Evolutionary conservation across 2,113 vertebrate species (phyloP), one percentile per base, ranked within the genome.

Genomic region (Anguilla japonica): DNA sequence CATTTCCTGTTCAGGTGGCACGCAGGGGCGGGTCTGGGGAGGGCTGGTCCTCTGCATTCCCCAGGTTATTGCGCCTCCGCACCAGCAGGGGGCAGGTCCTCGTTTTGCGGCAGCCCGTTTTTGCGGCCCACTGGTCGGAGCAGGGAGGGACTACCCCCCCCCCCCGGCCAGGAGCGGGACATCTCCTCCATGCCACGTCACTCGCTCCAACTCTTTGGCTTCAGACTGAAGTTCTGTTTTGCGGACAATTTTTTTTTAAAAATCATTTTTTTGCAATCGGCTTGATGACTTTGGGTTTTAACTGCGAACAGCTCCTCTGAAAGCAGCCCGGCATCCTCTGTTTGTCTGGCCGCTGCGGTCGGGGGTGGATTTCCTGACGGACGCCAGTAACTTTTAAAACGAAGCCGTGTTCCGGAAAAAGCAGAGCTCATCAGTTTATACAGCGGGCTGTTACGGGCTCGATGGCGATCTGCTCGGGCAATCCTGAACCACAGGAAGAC

Each of bases 301-400:
- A 26, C n/a, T 34, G n/a, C 53, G 67, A 29, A 9, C 16, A 79
- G 26, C 26, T 5, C 29, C 43, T 85, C 84, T 2, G 20, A 43
- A 41, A 63, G 5, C 63, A 75, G 63, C 40, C 3, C 29, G 22
- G 75, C 5, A 50, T 78, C 57, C 29, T 75, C 43, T 40, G 60
- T 50, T 43, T 29, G 0, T 6, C 71, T 79, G 43, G 46, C 67
- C 53, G 29, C 4, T 71, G 8, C 26, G 43, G 67, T 34, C 79
- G n/a, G 67, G 16, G 53, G 67, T 50, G 29, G 41, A 78, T 60
- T 85, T 85, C 84, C 84, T 79, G 84, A 85, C 34, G n/a, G n/a
- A 75, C n/a, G 71, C 71, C 13, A 34, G 5, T 46, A n/a, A 39
- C 3, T 85, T 85, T 56, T 56, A 26, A 75, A 75, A 85, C 56